phyloP scores from a whole-genome alignment of 2,888 invertebrate genomes.

The Steinernema hermaphroditum region DNA sequence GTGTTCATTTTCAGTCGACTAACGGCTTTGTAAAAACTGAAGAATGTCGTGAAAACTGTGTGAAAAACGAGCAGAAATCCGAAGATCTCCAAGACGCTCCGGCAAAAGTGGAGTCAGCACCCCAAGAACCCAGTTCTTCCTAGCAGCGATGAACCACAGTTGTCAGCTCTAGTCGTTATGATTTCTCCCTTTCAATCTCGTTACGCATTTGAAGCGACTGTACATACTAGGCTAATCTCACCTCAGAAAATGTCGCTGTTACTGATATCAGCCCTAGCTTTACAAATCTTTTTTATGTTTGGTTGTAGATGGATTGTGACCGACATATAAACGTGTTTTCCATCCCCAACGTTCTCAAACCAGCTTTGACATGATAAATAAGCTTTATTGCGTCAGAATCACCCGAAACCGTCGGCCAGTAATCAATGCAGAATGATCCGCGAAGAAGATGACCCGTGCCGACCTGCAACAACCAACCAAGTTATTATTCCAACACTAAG shows the following conservation, averaged over 20 bases:
- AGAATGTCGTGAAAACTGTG: not conserved
- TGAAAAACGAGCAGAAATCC: not conserved
- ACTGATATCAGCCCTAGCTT: not conserved
- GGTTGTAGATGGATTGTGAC: no score
- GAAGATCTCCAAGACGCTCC: not conserved
- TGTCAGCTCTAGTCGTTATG: constrained; percentile 23
- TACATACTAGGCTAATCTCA: not conserved
- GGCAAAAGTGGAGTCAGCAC: not conserved
- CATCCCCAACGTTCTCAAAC: no score
- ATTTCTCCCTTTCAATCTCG: not conserved
- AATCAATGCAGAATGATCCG: no score
- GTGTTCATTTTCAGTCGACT: not conserved
- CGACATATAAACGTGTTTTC: no score
- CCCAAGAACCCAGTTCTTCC: constrained; percentile 17
- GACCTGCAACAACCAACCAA: no score
- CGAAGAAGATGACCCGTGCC: no score
- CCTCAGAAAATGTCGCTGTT: not conserved
- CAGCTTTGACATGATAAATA: no score
- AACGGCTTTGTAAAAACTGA: not conserved
- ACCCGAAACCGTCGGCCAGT: no score
- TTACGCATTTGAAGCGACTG: not conserved
- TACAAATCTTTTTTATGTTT: not conserved
- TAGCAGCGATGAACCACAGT: no score
- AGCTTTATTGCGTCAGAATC: no score
- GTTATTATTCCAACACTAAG: no score